phyloP scores from a whole-genome alignment of 2,113 vertebrate genomes.

The Rattus rattus region DNA sequence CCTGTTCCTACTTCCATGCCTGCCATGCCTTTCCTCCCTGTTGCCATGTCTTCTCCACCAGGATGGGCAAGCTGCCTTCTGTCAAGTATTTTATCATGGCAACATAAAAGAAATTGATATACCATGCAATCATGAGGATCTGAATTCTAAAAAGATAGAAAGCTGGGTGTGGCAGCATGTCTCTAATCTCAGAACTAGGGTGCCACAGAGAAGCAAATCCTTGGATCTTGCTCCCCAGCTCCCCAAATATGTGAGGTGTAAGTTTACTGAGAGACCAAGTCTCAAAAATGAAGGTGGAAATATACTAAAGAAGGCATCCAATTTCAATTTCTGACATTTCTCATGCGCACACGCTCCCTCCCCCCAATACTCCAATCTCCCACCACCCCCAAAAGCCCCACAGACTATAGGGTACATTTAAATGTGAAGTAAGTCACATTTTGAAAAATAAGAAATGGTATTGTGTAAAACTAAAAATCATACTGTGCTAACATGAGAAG shows the following conservation, averaged over 20 bases:
- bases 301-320: neutral
- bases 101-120: neutral
- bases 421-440: neutral
- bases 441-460: neutral
- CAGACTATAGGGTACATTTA: neutral
- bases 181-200: neutral
- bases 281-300: neutral
- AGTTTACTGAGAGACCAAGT: neutral
- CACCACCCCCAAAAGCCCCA: neutral
- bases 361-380: neutral
- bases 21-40: neutral
- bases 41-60: neutral
- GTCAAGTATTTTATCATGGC: neutral
- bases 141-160: neutral
- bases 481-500: neutral
- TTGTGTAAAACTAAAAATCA: conserved; percentile 48
- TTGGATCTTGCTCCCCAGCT: neutral
- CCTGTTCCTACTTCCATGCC: neutral
- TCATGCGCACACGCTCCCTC: no score
- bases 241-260: neutral
- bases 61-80: neutral
- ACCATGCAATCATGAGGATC: neutral
- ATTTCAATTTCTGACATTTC: neutral
- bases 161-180: neutral
- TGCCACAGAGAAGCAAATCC: neutral